A percentile compares a stretch with the other conserved stretches of the same genome.
Conservation (phyloP, 2,797 vertebrate genomes). For the Darevskia mixta region DNA sequence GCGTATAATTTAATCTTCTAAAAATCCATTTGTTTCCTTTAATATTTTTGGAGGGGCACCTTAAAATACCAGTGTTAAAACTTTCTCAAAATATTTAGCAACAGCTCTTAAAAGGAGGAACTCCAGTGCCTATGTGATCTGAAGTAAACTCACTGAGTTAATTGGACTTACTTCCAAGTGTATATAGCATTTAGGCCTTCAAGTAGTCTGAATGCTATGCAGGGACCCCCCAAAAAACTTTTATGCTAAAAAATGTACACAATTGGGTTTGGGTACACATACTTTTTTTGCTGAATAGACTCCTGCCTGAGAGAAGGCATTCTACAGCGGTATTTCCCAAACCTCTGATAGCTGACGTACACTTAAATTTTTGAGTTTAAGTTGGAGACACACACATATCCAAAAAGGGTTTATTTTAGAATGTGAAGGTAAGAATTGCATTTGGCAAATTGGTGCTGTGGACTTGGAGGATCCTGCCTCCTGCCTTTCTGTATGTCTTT, state of each 20-base stretch:
- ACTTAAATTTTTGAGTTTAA: neutral
- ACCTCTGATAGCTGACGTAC: neutral
- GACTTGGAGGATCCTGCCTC: neutral
- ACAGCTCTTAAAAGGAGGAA: neutral
- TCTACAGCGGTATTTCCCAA: constrained; percentile 40
- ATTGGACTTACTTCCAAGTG: neutral
- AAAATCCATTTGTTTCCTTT: neutral
- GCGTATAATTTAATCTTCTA: neutral
- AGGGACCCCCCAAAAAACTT: neutral
- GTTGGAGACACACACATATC: neutral
- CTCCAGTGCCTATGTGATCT: neutral
- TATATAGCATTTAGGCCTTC: neutral
- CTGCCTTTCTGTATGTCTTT: neutral
- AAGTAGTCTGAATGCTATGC: neutral
- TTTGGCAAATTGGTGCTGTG: neutral
- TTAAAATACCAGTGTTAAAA: neutral
- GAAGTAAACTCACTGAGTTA: neutral
- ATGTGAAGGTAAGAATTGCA: neutral
- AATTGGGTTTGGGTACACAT: constrained; percentile 40
- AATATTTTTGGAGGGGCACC: no score
- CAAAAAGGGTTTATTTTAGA: neutral
- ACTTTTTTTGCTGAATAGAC: constrained; percentile 82
- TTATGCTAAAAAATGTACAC: neutral
- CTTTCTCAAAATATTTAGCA: neutral
- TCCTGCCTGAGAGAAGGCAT: constrained; percentile 70